These are phyloP conservation scores for Drosophila lacertosa DNA, from an alignment of 1,140 invertebrate species.

Conservation along the genomic window DNA sequence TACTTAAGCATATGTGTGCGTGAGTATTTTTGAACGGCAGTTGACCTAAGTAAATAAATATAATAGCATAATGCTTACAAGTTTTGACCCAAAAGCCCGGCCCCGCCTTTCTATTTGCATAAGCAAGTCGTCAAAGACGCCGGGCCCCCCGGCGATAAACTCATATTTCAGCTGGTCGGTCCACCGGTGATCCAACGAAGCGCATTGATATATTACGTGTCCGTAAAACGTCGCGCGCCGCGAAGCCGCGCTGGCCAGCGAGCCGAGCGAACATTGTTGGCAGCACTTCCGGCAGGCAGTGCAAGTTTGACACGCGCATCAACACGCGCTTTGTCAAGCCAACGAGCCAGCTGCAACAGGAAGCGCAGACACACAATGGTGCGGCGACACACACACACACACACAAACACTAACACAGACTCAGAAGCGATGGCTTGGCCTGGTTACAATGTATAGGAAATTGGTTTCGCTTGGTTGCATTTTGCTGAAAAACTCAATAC, in stretches of 20 bases:
- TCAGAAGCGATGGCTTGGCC: slow-evolving; percentile 30
- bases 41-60: slow-evolving; percentile 67
- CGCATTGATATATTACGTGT: slow-evolving; percentile 80
- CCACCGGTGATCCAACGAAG: slow-evolving; percentile 25
- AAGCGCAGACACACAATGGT: slow-evolving; percentile 53
- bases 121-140: slow-evolving; percentile 14
- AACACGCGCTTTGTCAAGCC: slow-evolving; percentile 79
- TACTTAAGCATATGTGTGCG: slow-evolving; percentile 5
- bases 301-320: slow-evolving; percentile 82
- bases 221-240: slow-evolving; percentile 37
- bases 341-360: slow-evolving; percentile 60
- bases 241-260: not conserved
- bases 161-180: slow-evolving; percentile 66
- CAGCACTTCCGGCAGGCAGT: slow-evolving; percentile 72
- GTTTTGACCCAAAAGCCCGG: slow-evolving; percentile 48
- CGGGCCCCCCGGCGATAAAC: slow-evolving; percentile 16
- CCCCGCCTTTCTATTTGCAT: slow-evolving; percentile 35
- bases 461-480: slow-evolving; percentile 79
- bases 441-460: slow-evolving; percentile 70
- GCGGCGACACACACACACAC: slow-evolving; percentile 21
- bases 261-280: slow-evolving; percentile 37
- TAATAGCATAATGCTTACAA: slow-evolving; percentile 62
- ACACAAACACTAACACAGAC: slow-evolving; percentile 1
- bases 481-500: slow-evolving; percentile 73
- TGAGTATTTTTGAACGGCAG: slow-evolving; percentile 6